These are phyloP conservation scores for Henricia sp. DNA, from an alignment of 53 echinoderm and acorn worm species.

Conservation along the genomic window DNA sequence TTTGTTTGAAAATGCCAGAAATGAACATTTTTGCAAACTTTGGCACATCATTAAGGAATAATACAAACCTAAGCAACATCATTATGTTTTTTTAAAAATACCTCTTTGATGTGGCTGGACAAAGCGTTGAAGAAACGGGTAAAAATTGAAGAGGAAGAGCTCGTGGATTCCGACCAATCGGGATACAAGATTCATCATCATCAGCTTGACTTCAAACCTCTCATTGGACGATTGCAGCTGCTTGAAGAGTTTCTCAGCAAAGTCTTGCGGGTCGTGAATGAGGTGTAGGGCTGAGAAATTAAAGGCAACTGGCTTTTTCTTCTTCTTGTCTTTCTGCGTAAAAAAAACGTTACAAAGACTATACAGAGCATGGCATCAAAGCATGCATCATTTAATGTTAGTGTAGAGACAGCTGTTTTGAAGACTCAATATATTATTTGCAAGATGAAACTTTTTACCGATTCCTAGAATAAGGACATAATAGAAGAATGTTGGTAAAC, in stretches of 20 bases:
- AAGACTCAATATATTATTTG: too few relatives aligned
- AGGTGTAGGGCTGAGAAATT: constrained; percentile 97
- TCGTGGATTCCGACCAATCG: constrained; percentile 94
- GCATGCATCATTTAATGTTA: too few relatives aligned
- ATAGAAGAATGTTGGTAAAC: too few relatives aligned
- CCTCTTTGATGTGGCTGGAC: constrained; percentile 96
- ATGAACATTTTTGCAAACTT: too few relatives aligned
- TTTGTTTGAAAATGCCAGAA: neutral
- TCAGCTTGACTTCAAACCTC: constrained; percentile 97
- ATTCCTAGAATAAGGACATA: too few relatives aligned
- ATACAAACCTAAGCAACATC: too few relatives aligned
- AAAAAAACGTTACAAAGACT: too few relatives aligned
- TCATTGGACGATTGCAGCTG: constrained; percentile 89
- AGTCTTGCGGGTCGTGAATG: constrained; percentile 93
- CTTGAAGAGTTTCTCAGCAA: constrained; percentile 95
- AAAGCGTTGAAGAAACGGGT: constrained; percentile 95
- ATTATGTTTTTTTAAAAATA: too few relatives aligned
- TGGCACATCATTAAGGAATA: too few relatives aligned
- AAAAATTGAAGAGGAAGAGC: constrained; percentile 97
- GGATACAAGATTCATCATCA: constrained; percentile 97
- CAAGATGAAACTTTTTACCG: too few relatives aligned
- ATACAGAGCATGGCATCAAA: too few relatives aligned
- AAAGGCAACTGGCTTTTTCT: constrained; percentile 75
- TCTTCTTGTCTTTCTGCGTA: constrained; percentile 91
- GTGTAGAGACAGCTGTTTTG: too few relatives aligned